Evolutionary conservation across 2,888 invertebrate species (phyloP).

Genomic region (Drosophila cognata): DNA sequence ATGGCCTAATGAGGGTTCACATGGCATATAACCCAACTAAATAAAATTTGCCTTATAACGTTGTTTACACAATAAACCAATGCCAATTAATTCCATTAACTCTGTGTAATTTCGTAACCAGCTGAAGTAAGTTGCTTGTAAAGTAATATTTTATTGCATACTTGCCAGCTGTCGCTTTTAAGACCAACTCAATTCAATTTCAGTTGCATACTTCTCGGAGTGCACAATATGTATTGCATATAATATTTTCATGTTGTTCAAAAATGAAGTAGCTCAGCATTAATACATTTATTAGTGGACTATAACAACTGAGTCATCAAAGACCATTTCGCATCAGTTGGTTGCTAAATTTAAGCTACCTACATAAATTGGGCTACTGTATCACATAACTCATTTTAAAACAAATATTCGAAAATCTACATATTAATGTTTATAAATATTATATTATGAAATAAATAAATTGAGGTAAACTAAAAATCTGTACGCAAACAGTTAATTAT

Average conservation of each 20-base stretch:
- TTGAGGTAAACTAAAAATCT: neutral
- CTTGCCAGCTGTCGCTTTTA: neutral
- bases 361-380: neutral
- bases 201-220: neutral
- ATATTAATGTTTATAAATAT: neutral
- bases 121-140: neutral
- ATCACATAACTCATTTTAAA: neutral
- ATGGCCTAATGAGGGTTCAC: constrained; percentile 49
- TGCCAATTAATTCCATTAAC: neutral
- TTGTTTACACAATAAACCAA: neutral
- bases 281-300: neutral
- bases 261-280: neutral
- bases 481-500: neutral
- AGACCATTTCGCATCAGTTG: neutral
- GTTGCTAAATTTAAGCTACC: neutral
- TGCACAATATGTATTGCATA: neutral
- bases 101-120: constrained; percentile 4
- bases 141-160: constrained; percentile 7
- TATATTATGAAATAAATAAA: neutral
- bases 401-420: neutral
- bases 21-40: no score
- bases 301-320: neutral
- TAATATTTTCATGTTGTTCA: neutral
- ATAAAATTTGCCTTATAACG: no score
- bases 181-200: neutral